phyloP scores from a whole-genome alignment of 2,797 vertebrate species.

The Poecile montanus region DNA sequence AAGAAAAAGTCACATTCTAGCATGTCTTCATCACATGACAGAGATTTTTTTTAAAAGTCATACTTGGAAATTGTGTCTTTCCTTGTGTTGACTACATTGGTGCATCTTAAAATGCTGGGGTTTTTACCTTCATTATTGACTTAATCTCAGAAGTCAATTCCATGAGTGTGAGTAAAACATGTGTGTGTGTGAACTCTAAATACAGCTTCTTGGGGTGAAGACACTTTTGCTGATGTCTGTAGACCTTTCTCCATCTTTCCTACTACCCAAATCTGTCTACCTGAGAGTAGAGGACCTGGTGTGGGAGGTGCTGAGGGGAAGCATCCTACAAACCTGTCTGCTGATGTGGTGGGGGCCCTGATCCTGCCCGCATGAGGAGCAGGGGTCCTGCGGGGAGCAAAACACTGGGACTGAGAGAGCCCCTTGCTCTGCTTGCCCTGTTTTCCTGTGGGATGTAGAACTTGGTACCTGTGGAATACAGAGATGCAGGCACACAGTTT shows the following conservation, averaged over 20 bases:
- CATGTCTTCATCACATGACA: not conserved
- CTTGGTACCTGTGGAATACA: not conserved
- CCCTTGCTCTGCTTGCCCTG: not conserved
- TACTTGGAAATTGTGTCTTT: not conserved
- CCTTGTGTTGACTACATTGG: not conserved
- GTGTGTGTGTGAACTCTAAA: not conserved
- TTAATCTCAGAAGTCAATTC: not conserved
- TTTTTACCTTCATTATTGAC: not conserved
- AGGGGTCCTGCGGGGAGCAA: accelerated
- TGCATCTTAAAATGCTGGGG: not conserved
- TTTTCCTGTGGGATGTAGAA: not conserved
- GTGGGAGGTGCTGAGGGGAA: not conserved
- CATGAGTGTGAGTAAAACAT: not conserved
- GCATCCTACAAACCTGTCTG: not conserved
- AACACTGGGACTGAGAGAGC: not conserved
- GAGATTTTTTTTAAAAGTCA: not conserved
- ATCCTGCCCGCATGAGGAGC: accelerated
- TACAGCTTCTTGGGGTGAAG: not conserved
- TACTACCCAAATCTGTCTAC: not conserved
- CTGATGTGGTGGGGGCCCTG: accelerated
- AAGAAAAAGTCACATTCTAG: not conserved
- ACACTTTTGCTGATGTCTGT: not conserved
- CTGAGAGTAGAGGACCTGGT: not conserved
- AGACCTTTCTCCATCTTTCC: not conserved
- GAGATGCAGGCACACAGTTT: not conserved